A percentile compares a stretch with the other conserved stretches of the same genome.
These are phyloP conservation scores for Rallus crepitans DNA, from an alignment of 2,797 vertebrate genomes.

Conservation along the genomic window DNA sequence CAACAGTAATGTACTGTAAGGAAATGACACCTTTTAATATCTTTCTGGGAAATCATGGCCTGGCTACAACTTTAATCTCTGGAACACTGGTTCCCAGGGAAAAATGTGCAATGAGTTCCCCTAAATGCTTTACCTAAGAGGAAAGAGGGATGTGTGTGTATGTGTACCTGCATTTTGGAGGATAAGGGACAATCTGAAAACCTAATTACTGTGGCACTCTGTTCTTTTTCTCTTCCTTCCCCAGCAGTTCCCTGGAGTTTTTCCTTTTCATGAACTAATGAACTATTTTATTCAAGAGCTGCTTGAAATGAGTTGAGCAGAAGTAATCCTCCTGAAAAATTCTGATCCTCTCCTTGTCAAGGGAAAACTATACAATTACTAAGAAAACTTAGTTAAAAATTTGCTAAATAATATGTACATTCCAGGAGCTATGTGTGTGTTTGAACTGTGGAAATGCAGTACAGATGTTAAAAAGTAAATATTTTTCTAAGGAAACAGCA, in stretches of 20 bases:
- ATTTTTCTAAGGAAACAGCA: constrained; percentile 75
- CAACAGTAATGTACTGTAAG: background rate
- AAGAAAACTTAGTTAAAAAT: constrained; percentile 78
- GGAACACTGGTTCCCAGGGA: background rate
- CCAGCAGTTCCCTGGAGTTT: constrained; percentile 67
- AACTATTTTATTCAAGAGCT: constrained; percentile 78
- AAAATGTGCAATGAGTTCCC: background rate
- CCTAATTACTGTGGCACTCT: constrained; percentile 73
- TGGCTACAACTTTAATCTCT: constrained; percentile 4
- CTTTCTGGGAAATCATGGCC: background rate
- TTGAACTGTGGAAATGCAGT: constrained; percentile 74
- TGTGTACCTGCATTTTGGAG: constrained; percentile 54
- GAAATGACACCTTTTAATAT: background rate
- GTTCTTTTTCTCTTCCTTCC: constrained; percentile 47
- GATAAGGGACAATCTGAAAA: constrained; percentile 70
- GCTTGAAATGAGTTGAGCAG: constrained; percentile 73
- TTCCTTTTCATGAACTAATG: constrained; percentile 78
- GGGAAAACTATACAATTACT: constrained; percentile 76
- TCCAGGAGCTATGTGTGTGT: constrained; percentile 72
- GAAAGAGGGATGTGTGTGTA: background rate
- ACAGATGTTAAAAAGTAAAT: constrained; percentile 82
- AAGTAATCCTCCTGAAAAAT: constrained; percentile 74
- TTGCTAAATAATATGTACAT: constrained; percentile 68
- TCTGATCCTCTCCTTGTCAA: constrained; percentile 66
- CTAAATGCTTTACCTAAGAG: constrained; percentile 45